Evolutionary conservation across 37 sponge, comb jelly and placozoan genomes (phyloP).

Genomic region (Agelas oroides): DNA sequence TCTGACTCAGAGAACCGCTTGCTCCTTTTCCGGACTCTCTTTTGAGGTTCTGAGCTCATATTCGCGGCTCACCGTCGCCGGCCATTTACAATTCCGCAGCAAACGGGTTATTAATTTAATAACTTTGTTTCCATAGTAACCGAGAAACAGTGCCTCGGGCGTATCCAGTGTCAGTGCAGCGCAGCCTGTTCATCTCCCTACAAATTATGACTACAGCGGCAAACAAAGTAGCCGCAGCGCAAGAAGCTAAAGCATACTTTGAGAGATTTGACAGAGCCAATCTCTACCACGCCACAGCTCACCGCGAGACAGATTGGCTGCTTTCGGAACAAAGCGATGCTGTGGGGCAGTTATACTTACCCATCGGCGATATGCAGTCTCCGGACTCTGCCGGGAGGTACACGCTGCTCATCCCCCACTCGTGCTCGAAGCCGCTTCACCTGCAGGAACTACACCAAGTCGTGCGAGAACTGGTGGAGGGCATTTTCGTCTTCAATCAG

Average conservation of each 20-base stretch:
- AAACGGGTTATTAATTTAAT: too few relatives aligned
- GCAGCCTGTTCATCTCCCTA: neutral
- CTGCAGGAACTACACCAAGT: slow-evolving; percentile 83
- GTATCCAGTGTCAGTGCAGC: too few relatives aligned
- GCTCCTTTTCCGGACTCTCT: slow-evolving; percentile 11
- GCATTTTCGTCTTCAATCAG: slow-evolving; percentile 90
- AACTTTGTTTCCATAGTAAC: neutral
- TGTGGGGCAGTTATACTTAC: too few relatives aligned
- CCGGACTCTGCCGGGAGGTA: too few relatives aligned
- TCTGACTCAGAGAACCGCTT: neutral
- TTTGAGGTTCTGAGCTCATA: neutral
- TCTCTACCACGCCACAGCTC: slow-evolving; percentile 59
- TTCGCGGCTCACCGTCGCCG: too few relatives aligned
- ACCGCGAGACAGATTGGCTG: slow-evolving; percentile 69
- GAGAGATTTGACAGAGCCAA: slow-evolving; percentile 69
- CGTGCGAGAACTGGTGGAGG: slow-evolving; percentile 79
- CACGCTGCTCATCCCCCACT: slow-evolving; percentile 29
- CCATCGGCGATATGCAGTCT: too few relatives aligned
- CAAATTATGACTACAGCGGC: neutral
- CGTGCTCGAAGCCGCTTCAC: slow-evolving; percentile 23
- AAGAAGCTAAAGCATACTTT: slow-evolving; percentile 70
- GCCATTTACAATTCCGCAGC: too few relatives aligned
- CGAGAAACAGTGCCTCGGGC: neutral
- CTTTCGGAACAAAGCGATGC: slow-evolving; percentile 19
- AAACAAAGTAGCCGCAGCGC: slow-evolving; percentile 32